Evolutionary conservation across 2,113 vertebrate genomes (phyloP).

Genomic region (Willisornis vidua): DNA sequence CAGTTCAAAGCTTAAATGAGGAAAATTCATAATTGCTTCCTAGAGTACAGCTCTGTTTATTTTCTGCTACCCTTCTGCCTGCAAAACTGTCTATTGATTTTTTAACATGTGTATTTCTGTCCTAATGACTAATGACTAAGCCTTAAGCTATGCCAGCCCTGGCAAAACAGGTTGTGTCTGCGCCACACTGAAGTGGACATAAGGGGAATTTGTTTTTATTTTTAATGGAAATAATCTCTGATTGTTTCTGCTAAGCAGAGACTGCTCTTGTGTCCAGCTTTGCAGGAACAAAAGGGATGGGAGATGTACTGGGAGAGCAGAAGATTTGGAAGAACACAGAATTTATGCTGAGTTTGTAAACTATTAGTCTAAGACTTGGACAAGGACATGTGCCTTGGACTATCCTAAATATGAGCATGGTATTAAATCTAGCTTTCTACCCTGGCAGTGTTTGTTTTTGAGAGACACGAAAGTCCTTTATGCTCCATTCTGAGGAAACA

Average conservation of each 20-base stretch:
- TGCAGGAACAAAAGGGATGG: neutral
- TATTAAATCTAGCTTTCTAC: neutral
- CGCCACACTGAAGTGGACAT: neutral
- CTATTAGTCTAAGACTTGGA: neutral
- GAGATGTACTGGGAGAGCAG: neutral
- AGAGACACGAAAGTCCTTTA: neutral
- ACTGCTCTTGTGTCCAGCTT: neutral
- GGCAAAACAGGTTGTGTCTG: neutral
- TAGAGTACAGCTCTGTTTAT: neutral
- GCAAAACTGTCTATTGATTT: conserved; percentile 33
- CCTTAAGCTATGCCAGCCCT: neutral
- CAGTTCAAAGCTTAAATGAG: conserved; percentile 15
- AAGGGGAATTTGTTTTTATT: neutral
- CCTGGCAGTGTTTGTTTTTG: neutral
- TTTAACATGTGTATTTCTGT: neutral
- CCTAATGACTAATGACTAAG: neutral
- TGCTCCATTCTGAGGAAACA: neutral
- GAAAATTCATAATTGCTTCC: neutral
- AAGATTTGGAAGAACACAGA: neutral
- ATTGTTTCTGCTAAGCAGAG: accelerated
- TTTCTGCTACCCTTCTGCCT: conserved; percentile 16
- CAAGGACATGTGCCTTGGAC: neutral
- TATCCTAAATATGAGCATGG: neutral
- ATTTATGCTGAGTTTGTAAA: neutral
- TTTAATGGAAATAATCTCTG: neutral